These are phyloP conservation scores for Eidolon helvum DNA, from an alignment of 2,113 vertebrate species.

Conservation along the genomic window DNA sequence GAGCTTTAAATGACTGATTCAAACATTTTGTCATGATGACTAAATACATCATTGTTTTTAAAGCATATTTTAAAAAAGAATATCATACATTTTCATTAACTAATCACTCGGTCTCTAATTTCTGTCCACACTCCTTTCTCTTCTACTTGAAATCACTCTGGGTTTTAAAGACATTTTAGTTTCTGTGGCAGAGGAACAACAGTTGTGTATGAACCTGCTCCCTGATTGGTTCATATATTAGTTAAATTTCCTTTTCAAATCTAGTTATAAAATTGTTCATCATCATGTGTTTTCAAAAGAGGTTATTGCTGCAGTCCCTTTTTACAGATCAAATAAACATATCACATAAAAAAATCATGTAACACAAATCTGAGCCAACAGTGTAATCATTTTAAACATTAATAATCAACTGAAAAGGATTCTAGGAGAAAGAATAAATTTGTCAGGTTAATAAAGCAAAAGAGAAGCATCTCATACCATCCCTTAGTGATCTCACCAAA, in stretches of 20 bases:
- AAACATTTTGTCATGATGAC: slow-evolving; percentile 73
- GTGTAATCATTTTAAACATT: not conserved
- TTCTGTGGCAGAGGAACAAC: not conserved
- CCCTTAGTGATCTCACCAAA: not conserved
- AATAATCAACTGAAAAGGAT: slow-evolving; percentile 9
- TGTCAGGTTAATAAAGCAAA: not conserved
- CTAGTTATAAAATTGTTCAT: not conserved
- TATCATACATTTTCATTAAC: not conserved
- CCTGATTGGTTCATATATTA: not conserved
- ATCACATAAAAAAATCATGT: not conserved
- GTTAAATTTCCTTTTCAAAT: slow-evolving; percentile 36
- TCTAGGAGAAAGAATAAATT: not conserved
- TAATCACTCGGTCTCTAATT: not conserved
- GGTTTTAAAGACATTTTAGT: not conserved
- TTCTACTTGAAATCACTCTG: not conserved
- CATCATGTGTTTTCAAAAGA: slow-evolving; percentile 22
- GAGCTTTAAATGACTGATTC: slow-evolving; percentile 81
- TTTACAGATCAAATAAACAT: slow-evolving; percentile 17
- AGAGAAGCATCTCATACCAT: not conserved
- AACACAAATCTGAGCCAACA: not conserved
- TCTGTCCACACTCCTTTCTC: not conserved
- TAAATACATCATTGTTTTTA: slow-evolving; percentile 59
- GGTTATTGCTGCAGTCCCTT: not conserved
- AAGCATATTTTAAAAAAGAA: slow-evolving; percentile 30
- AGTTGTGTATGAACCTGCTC: not conserved